phyloP scores from a whole-genome alignment of 2,888 invertebrate species.

The Rhodophaea formosa region DNA sequence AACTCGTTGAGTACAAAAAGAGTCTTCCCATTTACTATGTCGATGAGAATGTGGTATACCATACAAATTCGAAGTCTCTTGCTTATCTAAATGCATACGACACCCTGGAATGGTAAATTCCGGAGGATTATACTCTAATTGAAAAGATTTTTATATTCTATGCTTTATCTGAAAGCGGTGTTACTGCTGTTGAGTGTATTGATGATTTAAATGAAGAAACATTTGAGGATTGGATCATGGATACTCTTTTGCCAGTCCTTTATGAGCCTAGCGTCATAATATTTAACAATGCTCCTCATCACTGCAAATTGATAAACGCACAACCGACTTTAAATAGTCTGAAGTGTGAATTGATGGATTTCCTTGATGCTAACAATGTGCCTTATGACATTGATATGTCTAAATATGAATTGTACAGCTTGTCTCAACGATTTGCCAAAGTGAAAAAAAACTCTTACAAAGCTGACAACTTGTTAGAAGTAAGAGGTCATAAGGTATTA shows the following conservation, averaged over 20 bases:
- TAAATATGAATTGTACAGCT: conserved; percentile 28
- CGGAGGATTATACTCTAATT: neutral
- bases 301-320: conserved; percentile 18
- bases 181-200: conserved; percentile 24
- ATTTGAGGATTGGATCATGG: conserved; percentile 34
- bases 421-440: conserved; percentile 41
- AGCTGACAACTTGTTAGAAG: conserved; percentile 31
- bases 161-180: conserved; percentile 28
- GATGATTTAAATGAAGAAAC: conserved; percentile 21
- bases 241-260: conserved; percentile 28
- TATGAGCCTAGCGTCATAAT: conserved; percentile 34
- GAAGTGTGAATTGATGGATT: conserved; percentile 35
- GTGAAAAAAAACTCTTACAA: conserved; percentile 24
- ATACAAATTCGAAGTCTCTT: neutral
- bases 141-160: conserved; percentile 25
- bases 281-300: conserved; percentile 28
- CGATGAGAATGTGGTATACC: conserved; percentile 31
- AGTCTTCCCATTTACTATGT: conserved; percentile 26
- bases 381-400: conserved; percentile 30
- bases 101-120: neutral
- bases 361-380: conserved; percentile 30
- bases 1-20: conserved; percentile 28
- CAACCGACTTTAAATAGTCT: conserved; percentile 29
- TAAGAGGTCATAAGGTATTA: conserved; percentile 33
- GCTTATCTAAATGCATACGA: neutral